These are phyloP conservation scores for Unio delphinus DNA, from an alignment of 2,888 invertebrate genomes.

Conservation along the genomic window DNA sequence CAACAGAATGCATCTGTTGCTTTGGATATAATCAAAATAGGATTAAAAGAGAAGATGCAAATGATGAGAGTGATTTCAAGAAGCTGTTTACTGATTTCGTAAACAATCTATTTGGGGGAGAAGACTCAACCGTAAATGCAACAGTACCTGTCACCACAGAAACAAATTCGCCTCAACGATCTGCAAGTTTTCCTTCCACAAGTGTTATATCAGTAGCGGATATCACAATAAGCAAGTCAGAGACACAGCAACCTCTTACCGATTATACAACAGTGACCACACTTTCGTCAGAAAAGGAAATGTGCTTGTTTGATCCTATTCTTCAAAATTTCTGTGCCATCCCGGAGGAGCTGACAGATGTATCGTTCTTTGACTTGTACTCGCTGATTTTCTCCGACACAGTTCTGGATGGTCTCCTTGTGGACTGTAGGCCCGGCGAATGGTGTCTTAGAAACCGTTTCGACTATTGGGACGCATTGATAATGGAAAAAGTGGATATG, in stretches of 20 bases:
- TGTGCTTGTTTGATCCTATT: constrained; percentile 11
- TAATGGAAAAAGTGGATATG: constrained; percentile 36
- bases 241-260: background rate
- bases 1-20: too few relatives aligned
- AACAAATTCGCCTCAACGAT: background rate
- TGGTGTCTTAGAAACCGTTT: constrained; percentile 40
- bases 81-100: background rate
- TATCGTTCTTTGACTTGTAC: constrained; percentile 42
- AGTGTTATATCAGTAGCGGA: too few relatives aligned
- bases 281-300: background rate
- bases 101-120: background rate
- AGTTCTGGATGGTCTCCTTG: constrained; percentile 30
- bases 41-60: background rate
- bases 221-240: background rate
- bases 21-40: too few relatives aligned
- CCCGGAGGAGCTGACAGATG: constrained; percentile 22
- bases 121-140: background rate
- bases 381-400: constrained; percentile 34
- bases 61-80: background rate
- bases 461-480: constrained; percentile 34
- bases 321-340: constrained; percentile 25
- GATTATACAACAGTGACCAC: background rate
- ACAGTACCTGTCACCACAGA: constrained; percentile 1
- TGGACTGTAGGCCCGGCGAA: constrained; percentile 27
- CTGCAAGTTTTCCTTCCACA: background rate